Evolutionary conservation across 2,113 vertebrate species (phyloP).

Genomic region (Lampris incognitus): DNA sequence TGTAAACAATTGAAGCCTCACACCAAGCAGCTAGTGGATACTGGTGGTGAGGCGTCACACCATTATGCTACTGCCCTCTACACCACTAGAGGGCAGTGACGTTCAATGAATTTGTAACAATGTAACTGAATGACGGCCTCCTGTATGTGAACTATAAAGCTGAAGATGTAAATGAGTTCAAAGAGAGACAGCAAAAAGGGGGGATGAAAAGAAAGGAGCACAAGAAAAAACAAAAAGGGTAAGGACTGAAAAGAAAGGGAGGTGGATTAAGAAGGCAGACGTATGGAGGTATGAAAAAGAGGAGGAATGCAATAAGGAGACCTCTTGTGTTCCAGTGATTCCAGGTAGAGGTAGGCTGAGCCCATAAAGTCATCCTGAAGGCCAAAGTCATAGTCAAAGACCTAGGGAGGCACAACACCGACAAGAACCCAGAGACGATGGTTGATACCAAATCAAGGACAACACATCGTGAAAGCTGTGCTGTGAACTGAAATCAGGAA

Average conservation of each 20-base stretch:
- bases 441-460: too few relatives aligned
- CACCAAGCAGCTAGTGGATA: too few relatives aligned
- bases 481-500: too few relatives aligned
- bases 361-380: slow-evolving; percentile 99
- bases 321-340: slow-evolving; percentile 93
- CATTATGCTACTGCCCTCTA: background rate
- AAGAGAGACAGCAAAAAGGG: background rate
- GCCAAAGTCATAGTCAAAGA: slow-evolving; percentile 99
- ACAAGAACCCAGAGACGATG: background rate
- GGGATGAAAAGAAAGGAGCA: background rate
- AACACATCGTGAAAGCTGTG: too few relatives aligned
- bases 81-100: slow-evolving; percentile 69
- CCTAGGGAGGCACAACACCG: slow-evolving; percentile 78
- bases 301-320: slow-evolving; percentile 52
- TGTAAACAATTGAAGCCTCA: too few relatives aligned
- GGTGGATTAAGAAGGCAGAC: background rate
- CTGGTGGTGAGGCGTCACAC: too few relatives aligned
- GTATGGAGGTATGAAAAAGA: background rate
- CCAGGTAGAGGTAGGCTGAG: slow-evolving; percentile 91
- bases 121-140: background rate
- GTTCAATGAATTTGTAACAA: background rate
- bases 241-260: background rate
- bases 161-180: background rate
- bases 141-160: too few relatives aligned
- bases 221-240: background rate